Base-by-base conservation (phyloP, 2,888 invertebrate species). In the Pollenia labialis region DNA sequence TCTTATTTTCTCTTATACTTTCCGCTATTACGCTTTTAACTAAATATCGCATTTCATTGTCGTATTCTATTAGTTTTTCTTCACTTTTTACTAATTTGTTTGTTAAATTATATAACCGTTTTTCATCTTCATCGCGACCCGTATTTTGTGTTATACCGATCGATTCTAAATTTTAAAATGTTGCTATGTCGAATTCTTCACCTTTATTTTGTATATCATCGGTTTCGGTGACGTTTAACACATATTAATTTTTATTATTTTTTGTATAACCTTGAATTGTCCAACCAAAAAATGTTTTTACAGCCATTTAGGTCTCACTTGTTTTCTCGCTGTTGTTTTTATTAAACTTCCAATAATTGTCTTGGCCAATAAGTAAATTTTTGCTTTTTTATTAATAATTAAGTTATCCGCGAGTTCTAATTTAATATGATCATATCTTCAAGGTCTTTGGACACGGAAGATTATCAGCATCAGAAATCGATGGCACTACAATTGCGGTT, bases 271-370 rank as follows among this genome's bases (percentile, higher is more conserved):
- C 74, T 71, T 82, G 69, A 18, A 82, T 32, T 50, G 77, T 85
- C 81, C 81, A 80, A 1, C 86, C 83, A 40, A 87, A 83, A 71
- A 87, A 81, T 62, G 72, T 86, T 58, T 86, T 86, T 16, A 87
- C 84, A 7, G 87, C 87, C 48, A 84, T 52, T 52, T 77, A 74
- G 52, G 60, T 72, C 46, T 87, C 77, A 58, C 44, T 44, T 32
- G 84, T 72, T 64, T 54, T 50, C 23, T 84, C 66, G 12, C n/a
- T 58, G 48, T 44, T 66, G 16, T 79, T 74, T 32, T 32, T 32
- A 50, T 82, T 76, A 64, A 85, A 84, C 64, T 75, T 58, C 82
- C 85, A 88, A 60, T 88, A 88, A 74, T 80, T 12, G 16, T 87
- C 88, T 72, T 85, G 81, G 2, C 87, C 88, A 11, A 87, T 85